Evolutionary conservation across 2,113 vertebrate genomes (phyloP).

Genomic region (Sebastes schlegelii): DNA sequence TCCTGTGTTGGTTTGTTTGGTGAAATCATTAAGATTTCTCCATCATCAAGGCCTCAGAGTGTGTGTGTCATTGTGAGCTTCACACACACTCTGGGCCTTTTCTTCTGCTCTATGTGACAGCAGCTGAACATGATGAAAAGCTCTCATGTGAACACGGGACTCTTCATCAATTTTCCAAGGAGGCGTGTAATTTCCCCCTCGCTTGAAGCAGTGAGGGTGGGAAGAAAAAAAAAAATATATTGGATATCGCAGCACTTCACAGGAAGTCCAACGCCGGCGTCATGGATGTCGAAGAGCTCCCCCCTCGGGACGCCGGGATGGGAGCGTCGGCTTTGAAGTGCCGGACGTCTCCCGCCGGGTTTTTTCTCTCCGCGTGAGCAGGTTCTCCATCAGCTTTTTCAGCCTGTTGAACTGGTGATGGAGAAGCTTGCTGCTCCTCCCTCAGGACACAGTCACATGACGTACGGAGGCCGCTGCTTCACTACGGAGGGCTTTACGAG

Average conservation of each 20-base stretch:
- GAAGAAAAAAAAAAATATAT: not conserved
- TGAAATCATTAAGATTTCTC: not conserved
- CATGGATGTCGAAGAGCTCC: conserved; percentile 6
- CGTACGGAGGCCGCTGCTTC: not conserved
- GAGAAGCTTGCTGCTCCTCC: not conserved
- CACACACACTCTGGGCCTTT: conserved; percentile 3
- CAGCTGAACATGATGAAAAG: conserved; percentile 35
- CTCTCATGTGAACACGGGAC: conserved; percentile 15
- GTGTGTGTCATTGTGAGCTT: conserved; percentile 3
- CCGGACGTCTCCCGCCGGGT: conserved; percentile 7
- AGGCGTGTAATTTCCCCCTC: conserved; percentile 25
- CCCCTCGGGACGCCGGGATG: not conserved
- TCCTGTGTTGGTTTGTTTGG: not conserved
- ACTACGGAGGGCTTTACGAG: not conserved
- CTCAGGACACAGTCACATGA: not conserved
- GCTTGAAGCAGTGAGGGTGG: conserved; percentile 7
- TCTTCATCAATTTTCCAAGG: conserved; percentile 47
- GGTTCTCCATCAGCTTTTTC: conserved; percentile 17
- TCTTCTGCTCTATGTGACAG: conserved; percentile 7
- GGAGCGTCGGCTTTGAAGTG: conserved; percentile 20
- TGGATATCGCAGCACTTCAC: conserved; percentile 21
- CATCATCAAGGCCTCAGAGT: not conserved
- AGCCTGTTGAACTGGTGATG: not conserved
- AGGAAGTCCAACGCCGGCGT: conserved; percentile 2
- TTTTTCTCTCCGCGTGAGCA: not conserved